These are phyloP conservation scores for Pterocles gutturalis DNA, from an alignment of 2,113 vertebrate genomes.

Conservation along the genomic window DNA sequence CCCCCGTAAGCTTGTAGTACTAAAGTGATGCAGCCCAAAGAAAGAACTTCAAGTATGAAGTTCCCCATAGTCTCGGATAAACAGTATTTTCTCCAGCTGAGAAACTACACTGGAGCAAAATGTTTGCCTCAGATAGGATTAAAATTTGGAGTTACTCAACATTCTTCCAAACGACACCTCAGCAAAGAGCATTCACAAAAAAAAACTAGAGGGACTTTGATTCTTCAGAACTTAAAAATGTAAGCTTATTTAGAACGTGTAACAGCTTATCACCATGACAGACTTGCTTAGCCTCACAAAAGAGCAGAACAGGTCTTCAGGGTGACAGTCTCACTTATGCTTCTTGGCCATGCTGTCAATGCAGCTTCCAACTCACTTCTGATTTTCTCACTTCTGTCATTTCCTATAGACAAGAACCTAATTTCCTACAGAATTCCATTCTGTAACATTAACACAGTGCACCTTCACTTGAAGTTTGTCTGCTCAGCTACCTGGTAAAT, in stretches of 20 bases:
- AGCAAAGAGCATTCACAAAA: background rate
- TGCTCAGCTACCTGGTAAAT: background rate
- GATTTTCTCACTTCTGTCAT: background rate
- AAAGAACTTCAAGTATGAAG: background rate
- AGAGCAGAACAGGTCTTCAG: background rate
- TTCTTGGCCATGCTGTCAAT: background rate
- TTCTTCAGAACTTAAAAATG: background rate
- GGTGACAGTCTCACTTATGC: background rate
- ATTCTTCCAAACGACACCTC: background rate
- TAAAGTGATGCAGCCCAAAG: background rate
- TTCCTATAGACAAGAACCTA: background rate
- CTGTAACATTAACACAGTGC: background rate
- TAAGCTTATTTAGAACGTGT: background rate
- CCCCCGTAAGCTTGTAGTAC: background rate
- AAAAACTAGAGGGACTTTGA: background rate
- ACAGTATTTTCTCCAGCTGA: background rate
- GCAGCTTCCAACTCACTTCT: background rate
- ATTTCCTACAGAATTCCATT: background rate
- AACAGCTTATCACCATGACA: background rate
- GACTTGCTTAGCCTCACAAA: background rate
- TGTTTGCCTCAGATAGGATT: background rate
- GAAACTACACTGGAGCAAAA: background rate
- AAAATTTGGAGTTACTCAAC: background rate
- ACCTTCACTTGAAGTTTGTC: background rate
- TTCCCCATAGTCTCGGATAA: background rate